Evolutionary conservation across 2,888 invertebrate species (phyloP).

Genomic region (Ophion ventricosus): DNA sequence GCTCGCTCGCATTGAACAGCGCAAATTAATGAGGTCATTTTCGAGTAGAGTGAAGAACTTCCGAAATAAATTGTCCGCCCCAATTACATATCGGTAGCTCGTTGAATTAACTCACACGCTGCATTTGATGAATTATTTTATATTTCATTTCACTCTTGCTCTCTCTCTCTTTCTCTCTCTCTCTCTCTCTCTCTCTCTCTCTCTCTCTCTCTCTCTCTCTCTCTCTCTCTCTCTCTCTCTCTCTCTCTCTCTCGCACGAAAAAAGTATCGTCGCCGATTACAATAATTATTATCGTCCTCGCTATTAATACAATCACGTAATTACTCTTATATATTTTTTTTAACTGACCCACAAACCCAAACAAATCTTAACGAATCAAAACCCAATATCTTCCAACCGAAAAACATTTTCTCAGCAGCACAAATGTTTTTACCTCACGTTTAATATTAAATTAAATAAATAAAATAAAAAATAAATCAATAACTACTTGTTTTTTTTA

Average conservation of each 20-base stretch:
- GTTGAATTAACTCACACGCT: constrained; percentile 16
- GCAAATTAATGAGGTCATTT: constrained; percentile 36
- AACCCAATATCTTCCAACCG: neutral
- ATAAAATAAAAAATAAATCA: too few species aligned
- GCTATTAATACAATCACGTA: neutral
- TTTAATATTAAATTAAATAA: neutral
- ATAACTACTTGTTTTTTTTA: too few species aligned
- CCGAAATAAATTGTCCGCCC: constrained; percentile 39
- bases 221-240: too few species aligned
- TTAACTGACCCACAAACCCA: neutral
- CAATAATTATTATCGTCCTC: neutral
- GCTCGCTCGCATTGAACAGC: neutral
- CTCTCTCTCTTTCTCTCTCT: too few species aligned
- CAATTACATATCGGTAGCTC: constrained; percentile 10
- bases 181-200: too few species aligned
- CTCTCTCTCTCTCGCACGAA: neutral
- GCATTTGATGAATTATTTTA: neutral
- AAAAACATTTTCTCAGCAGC: neutral
- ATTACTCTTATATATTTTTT: neutral
- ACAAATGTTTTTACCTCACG: neutral
- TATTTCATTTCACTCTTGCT: neutral
- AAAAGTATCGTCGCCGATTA: neutral
- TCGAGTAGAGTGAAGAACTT: constrained; percentile 12
- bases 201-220: too few species aligned
- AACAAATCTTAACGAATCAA: neutral